phyloP scores from a whole-genome alignment of 2,888 invertebrate genomes.

The Drosophila putrida region DNA sequence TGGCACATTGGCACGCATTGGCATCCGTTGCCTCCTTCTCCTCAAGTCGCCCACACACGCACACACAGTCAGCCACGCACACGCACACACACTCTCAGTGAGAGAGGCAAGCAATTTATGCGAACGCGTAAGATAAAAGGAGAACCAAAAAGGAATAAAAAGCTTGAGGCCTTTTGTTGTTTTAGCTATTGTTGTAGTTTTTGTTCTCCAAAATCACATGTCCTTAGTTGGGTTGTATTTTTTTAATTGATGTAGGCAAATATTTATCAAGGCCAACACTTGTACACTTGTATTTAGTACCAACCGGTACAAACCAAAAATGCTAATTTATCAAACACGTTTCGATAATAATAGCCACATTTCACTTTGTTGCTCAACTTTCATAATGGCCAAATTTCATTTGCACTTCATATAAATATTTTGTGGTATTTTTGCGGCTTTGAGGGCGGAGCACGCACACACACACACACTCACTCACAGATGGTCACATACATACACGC shows the following conservation, averaged over 20 bases:
- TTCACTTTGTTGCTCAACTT: conserved; percentile 7
- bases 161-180: conserved; percentile 6
- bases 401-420: conserved; percentile 34
- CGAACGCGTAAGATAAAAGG: conserved; percentile 22
- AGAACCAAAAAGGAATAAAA: conserved; percentile 19
- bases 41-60: conserved; percentile 11
- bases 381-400: conserved; percentile 23
- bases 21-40: background rate
- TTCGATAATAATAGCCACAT: conserved; percentile 9
- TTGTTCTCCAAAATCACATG: conserved; percentile 21
- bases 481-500: conserved; percentile 23
- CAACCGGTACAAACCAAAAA: background rate
- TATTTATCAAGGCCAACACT: conserved; percentile 5
- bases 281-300: conserved; percentile 1
- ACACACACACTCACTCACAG: conserved; percentile 6
- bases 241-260: conserved; percentile 36
- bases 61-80: background rate
- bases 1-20: conserved; percentile 53
- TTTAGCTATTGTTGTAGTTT: conserved; percentile 11
- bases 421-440: conserved; percentile 24
- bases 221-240: conserved; percentile 16
- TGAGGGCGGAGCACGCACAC: conserved; percentile 52
- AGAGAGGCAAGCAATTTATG: conserved; percentile 1
- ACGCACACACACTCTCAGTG: conserved; percentile 10
- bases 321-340: conserved; percentile 16